These are phyloP conservation scores for Babylonia areolata DNA, from an alignment of 1,140 invertebrate species.

Conservation along the genomic window DNA sequence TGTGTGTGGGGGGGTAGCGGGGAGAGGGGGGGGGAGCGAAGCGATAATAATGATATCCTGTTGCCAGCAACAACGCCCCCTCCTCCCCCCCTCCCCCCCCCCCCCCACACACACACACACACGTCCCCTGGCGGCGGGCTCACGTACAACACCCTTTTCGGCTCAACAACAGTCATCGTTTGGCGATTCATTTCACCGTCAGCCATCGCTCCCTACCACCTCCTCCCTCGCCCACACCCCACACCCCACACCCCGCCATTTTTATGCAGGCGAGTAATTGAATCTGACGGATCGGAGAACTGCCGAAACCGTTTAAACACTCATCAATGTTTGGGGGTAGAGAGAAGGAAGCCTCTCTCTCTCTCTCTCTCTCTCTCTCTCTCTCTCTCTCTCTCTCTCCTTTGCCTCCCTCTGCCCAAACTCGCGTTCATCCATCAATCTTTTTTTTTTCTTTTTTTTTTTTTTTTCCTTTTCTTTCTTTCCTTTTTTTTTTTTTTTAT, in stretches of 20 bases:
- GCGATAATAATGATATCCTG: neutral
- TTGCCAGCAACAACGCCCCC: neutral
- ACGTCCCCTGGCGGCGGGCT: too few species aligned
- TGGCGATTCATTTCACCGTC: neutral
- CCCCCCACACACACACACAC: neutral
- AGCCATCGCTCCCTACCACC: too few species aligned
- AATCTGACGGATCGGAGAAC: slow-evolving; percentile 28
- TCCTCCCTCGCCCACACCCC: too few species aligned
- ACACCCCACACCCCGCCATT: neutral
- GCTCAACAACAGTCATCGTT: neutral
- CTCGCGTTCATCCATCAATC: neutral
- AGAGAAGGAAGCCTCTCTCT: neutral
- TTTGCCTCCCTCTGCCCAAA: too few species aligned
- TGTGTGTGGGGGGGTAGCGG: neutral
- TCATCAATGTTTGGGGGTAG: slow-evolving; percentile 14
- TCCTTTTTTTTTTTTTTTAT: too few species aligned
- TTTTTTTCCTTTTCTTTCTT: too few species aligned
- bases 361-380: too few species aligned
- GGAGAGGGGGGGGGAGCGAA: neutral
- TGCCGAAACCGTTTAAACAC: slow-evolving; percentile 27
- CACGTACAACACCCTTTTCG: neutral
- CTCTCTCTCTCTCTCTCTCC: too few species aligned
- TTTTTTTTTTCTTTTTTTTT: neutral
- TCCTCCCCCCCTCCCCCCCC: neutral
- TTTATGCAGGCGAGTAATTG: slow-evolving; percentile 21